Evolutionary conservation across 2,888 invertebrate species (phyloP), one percentile per base, ranked within the genome.

Genomic region (Epistrophella euchroma): DNA sequence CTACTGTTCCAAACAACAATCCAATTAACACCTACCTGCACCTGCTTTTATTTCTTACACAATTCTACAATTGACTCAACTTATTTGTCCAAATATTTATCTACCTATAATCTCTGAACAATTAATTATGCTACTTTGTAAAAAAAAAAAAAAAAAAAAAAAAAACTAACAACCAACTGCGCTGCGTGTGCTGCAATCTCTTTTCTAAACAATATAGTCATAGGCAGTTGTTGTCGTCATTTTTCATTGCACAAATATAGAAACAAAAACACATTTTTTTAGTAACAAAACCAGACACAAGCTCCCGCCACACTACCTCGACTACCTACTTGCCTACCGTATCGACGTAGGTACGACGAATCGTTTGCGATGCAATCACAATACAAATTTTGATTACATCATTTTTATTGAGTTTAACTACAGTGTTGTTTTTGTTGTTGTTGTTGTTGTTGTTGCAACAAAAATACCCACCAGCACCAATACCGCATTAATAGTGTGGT

Each of bases 341-440:
- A n/a, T n/a, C n/a, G n/a, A n/a, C n/a, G 7, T 5, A 32, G 7
- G 32, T 11, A 15, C 40, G 15, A 22, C 22, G 60, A 60, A 35
- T 19, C 58, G 19, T 13, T 58, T 66, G 32, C 76, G 66, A 82
- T 73, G 72, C 60, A 77, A 82, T 77, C 82, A 73, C 68, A 73
- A 77, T 55, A 60, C 55, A 83, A 73, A 62, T 55, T 83, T 77
- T 73, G 47, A 68, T 68, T 80, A 70, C 80, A 62, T 80, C 74
- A 80, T 68, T 80, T 80, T 52, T 66, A 66, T 66, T 50, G 66
- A 66, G 47, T 40, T 40, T 13, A 22, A 25, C 5, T 22, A 13
- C 7, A 25, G 3, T 3, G 25, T 4, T 3, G 32, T 9, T 6
- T 32, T 4, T 9, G 9, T 6, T 9, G 52, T 19, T 25, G 62